phyloP scores from a whole-genome alignment of 23 tunicate species.

The Botrylloides violaceus region DNA sequence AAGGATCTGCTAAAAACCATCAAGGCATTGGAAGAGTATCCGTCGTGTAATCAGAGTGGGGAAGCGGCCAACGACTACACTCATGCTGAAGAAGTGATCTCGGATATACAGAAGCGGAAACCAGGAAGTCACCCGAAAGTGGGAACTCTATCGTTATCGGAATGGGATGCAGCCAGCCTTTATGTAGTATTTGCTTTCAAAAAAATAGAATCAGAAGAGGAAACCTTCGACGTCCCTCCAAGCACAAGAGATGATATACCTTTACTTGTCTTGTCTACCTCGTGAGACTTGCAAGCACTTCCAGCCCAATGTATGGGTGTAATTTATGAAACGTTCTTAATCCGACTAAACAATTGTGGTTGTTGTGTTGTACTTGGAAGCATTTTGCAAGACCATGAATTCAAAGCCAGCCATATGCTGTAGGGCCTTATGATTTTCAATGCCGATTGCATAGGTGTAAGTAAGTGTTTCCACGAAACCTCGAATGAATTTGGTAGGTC shows the following conservation, averaged over 20 bases:
- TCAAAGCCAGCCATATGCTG: too few relatives aligned
- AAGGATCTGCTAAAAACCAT: slow-evolving; percentile 53
- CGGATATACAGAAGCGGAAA: slow-evolving; percentile 26
- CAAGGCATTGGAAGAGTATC: slow-evolving; percentile 57
- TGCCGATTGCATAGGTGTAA: too few relatives aligned
- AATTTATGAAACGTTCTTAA: too few relatives aligned
- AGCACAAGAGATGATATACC: slow-evolving; percentile 15
- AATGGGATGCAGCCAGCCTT: slow-evolving; percentile 92
- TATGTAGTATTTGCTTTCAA: slow-evolving; percentile 82
- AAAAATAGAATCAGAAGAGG: slow-evolving; percentile 47
- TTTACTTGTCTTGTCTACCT: slow-evolving; percentile 8
- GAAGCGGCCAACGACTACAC: slow-evolving; percentile 40
- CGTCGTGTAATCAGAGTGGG: slow-evolving; percentile 25
- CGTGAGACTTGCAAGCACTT: too few relatives aligned
- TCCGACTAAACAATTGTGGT: too few relatives aligned
- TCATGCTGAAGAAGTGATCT: slow-evolving; percentile 60
- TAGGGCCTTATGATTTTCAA: too few relatives aligned
- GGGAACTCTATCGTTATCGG: slow-evolving; percentile 72
- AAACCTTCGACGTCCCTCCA: slow-evolving; percentile 8
- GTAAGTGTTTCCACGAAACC: too few relatives aligned
- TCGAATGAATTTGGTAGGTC: too few relatives aligned
- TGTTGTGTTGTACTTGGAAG: too few relatives aligned
- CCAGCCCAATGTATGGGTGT: too few relatives aligned
- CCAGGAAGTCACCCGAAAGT: slow-evolving; percentile 53
- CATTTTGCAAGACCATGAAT: too few relatives aligned